A percentile compares a stretch with the other conserved stretches of the same genome.
phyloP scores from a whole-genome alignment of 2,888 invertebrate genomes.

The Cryptocheilus praepositus region DNA sequence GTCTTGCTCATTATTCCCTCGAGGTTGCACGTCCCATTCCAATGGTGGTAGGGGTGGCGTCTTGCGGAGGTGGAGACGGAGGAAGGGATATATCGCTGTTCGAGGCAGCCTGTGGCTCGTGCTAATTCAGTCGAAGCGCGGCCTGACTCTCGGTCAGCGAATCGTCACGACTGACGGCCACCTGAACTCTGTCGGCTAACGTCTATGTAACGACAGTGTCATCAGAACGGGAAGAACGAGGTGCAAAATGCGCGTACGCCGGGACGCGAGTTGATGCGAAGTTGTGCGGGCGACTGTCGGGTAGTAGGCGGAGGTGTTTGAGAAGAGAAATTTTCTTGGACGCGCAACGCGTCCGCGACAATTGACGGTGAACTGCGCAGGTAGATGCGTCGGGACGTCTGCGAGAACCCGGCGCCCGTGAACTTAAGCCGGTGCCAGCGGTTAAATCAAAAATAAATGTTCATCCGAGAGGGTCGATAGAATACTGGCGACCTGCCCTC shows the following conservation, averaged over 20 bases:
- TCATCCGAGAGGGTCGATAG: too few relatives aligned
- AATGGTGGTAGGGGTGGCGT: slow-evolving; percentile 31
- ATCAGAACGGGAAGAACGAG: background rate
- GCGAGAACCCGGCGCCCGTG: too few relatives aligned
- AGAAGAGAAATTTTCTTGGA: too few relatives aligned
- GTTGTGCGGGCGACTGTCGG: slow-evolving; percentile 1
- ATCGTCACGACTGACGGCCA: slow-evolving; percentile 45
- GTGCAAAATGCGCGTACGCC: background rate
- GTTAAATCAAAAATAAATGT: too few relatives aligned
- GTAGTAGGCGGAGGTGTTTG: too few relatives aligned
- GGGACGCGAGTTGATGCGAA: slow-evolving; percentile 1
- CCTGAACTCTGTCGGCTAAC: slow-evolving; percentile 29
- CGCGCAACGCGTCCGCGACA: too few relatives aligned
- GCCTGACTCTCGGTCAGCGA: slow-evolving; percentile 48
- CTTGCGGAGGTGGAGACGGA: slow-evolving; percentile 24
- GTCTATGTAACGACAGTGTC: slow-evolving; percentile 13
- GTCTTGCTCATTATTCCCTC: slow-evolving; percentile 29
- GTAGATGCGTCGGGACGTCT: too few relatives aligned
- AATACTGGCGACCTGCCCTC: too few relatives aligned
- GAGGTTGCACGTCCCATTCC: slow-evolving; percentile 44
- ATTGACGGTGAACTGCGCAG: too few relatives aligned
- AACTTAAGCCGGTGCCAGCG: too few relatives aligned
- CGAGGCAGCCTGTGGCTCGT: slow-evolving; percentile 61
- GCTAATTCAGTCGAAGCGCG: slow-evolving; percentile 68
- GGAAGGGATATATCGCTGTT: slow-evolving; percentile 48